Evolutionary conservation across 2,113 vertebrate genomes (phyloP), one percentile per base, ranked within the genome.

Genomic region (Chitala chitala): DNA sequence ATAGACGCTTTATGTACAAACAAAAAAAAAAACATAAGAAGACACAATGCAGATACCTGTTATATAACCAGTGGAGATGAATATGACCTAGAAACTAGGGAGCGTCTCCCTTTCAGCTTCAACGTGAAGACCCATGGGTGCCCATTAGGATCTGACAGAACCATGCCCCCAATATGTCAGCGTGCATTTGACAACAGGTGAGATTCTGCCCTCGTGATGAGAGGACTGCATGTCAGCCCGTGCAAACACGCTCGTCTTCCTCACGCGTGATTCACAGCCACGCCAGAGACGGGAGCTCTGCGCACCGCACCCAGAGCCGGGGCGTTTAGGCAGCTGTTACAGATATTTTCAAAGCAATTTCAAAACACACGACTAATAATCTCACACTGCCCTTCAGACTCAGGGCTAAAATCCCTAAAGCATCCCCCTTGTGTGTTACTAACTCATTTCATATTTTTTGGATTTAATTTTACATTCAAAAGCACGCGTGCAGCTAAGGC

Each of bases 111-210:
- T 9, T 26, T 44, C 38, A 15, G 48, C n/a, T 53, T 56, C 31
- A 51, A 31, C 31, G 24, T 55, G 40, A 36, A 33, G 59, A 40
- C 31, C 15, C 22, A 22, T 31, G 13, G 13, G 56, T 55, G 58
- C 48, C 40, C 56, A 42, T 31, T 24, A 44, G 65, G n/a, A 44
- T 48, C 24, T 51, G 33, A 20, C 38, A 46, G 70, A 33, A 76
- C 68, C 5, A 44, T 72, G 87, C 64, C 87, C 87, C 64, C 54
- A 87, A 87, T 87, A 84, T 81, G 88, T 88, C 88, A 85, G 51
- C 26, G 73, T 55, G 66, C 0, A 75, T 90, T 82, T 77, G 69
- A 72, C 46, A 70, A 26, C 12, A 72, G 40, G 75, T 22, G 36
- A 79, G 68, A 33, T 40, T 70, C 46, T 42, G 77, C 82, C 55